These are phyloP conservation scores for Jordanella pulchra DNA, from an alignment of 2,797 vertebrate genomes.

Conservation along the genomic window DNA sequence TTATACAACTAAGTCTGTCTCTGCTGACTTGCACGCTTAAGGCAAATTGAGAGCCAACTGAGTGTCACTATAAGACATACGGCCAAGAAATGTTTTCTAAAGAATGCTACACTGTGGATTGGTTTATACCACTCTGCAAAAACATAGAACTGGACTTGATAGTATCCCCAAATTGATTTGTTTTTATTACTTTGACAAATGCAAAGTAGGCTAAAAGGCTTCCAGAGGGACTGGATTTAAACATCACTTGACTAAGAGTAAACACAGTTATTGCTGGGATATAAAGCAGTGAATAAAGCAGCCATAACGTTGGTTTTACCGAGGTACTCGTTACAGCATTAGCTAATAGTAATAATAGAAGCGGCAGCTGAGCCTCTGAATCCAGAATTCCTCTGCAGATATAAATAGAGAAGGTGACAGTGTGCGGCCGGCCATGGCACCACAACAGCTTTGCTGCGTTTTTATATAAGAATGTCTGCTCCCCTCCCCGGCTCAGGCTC, in stretches of 20 bases:
- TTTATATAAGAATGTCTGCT: conserved; percentile 46
- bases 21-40: conserved; percentile 70
- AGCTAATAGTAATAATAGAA: conserved; percentile 82
- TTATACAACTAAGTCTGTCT: conserved; percentile 68
- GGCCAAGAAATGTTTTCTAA: conserved; percentile 21
- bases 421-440: conserved; percentile 52
- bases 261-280: conserved; percentile 62
- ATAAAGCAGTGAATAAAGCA: conserved; percentile 59
- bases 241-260: conserved; percentile 43
- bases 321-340: conserved; percentile 73
- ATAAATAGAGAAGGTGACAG: conserved; percentile 77
- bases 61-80: conserved; percentile 42
- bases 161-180: conserved; percentile 1
- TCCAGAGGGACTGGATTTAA: conserved; percentile 11
- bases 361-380: conserved; percentile 80
- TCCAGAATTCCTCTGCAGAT: conserved; percentile 71
- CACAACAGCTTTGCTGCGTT: conserved; percentile 59
- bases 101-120: conserved; percentile 12
- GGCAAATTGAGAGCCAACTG: conserved; percentile 46
- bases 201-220: not conserved
- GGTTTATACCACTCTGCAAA: not conserved
- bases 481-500: conserved; percentile 4
- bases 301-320: conserved; percentile 58
- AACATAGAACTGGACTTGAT: not conserved
- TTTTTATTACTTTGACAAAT: not conserved